Evolutionary conservation across 2,113 vertebrate genomes (phyloP), one percentile per base, ranked within the genome.

Genomic region (Phylloscopus trochilus): DNA sequence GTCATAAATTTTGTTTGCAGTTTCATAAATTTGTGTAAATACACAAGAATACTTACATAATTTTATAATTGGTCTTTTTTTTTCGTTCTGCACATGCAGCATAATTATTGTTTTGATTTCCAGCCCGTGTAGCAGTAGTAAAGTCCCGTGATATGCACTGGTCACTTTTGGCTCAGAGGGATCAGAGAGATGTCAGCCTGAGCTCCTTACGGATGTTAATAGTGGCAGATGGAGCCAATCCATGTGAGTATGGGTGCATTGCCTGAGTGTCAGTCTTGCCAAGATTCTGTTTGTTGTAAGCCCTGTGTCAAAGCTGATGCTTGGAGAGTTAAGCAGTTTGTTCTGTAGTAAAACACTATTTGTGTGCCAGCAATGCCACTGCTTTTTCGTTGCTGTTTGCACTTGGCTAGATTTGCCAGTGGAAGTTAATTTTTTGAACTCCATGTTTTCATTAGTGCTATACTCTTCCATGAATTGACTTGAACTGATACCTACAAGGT

Each of bases 81-180:
- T 67, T 87, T 60, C 70, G 37, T 73, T 86, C 30, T 78, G 47
- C 19, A 33, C 21, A 11, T 0, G 0, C 33, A 62, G 19, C 27
- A 15, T 91, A 67, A 79, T 68, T 39, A 1, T n/a, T 21, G 39
- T 58, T 56, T 81, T 92, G 33, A 3, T 52, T 92, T 72, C 30
- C 89, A 99, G 99, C 99, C 4, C 98, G 83, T 62, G 98, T 99
- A 20, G 99, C 99, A 0, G 98, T 99, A 93, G 98, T 99, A 44
- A 99, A 99, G 92, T 99, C 99, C 6, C 98, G 99, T 15, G 99
- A 99, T 97, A 99, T 99, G 99, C 99, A 99, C 97, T 99, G 99
- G 99, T 99, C 99, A 75, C 99, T 99, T 63, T 93, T 99, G 95
- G 99, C 99, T 79, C 99, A 99, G 97, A 97, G 99, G 90, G 99